Percentiles rank a stretch among this genome's conserved stretches.
Conservation (phyloP, 2,797 vertebrate species). For the Liasis olivaceus region DNA sequence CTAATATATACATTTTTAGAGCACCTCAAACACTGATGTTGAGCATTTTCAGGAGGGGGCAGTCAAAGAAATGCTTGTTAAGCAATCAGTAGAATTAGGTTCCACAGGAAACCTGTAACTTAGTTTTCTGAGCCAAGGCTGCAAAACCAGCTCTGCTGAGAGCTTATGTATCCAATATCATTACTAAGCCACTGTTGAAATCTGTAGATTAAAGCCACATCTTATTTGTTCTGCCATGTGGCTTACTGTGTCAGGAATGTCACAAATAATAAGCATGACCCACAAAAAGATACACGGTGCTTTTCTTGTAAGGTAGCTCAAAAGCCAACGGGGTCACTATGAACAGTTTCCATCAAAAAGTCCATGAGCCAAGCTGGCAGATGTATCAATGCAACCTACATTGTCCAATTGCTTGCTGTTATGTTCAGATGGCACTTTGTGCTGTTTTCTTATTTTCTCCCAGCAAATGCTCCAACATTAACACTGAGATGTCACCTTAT, state of each 20-base stretch:
- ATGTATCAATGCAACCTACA: conserved; percentile 35
- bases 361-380: conserved; percentile 52
- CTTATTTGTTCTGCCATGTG: conserved; percentile 26
- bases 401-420: background rate
- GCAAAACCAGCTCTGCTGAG: conserved; percentile 6
- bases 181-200: conserved; percentile 26
- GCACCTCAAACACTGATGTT: background rate
- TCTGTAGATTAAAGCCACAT: conserved; percentile 53
- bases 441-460: conserved; percentile 29
- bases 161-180: conserved; percentile 30
- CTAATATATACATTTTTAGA: background rate
- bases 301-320: conserved; percentile 22
- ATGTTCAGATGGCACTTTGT: background rate
- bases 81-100: background rate
- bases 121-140: conserved; percentile 40
- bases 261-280: conserved; percentile 58
- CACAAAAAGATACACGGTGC: conserved; percentile 36
- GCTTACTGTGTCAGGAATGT: conserved; percentile 47
- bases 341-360: conserved; percentile 44
- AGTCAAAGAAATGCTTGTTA: conserved; percentile 14
- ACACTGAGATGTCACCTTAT: conserved; percentile 55
- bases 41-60: rapidly evolving
- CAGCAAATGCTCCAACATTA: conserved; percentile 42
- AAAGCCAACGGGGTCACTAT: conserved; percentile 47
- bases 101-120: conserved; percentile 13